Percentiles rank a stretch among this genome's conserved stretches.
phyloP scores from a whole-genome alignment of 2,888 invertebrate genomes.

The Drosophila prolongata region DNA sequence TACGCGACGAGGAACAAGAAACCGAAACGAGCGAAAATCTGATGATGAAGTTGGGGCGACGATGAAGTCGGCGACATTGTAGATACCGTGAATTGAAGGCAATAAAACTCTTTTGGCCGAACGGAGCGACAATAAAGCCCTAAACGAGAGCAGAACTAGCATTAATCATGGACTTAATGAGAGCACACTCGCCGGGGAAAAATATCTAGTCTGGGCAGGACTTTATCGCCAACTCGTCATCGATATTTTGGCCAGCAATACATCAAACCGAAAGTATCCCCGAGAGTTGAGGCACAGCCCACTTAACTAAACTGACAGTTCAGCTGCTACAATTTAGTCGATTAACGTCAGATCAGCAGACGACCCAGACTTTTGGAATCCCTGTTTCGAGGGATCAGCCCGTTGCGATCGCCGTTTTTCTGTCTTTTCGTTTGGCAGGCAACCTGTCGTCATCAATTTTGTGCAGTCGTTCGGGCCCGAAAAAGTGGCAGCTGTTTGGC shows the following conservation, averaged over 20 bases:
- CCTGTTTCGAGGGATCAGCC: conserved; percentile 35
- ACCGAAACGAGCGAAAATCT: conserved; percentile 42
- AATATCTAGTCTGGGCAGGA: conserved; percentile 14
- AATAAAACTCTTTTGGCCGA: conserved; percentile 46
- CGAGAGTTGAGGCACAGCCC: conserved; percentile 58
- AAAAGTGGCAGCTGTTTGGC: conserved; percentile 65
- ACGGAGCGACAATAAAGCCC: conserved; percentile 51
- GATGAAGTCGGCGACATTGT: conserved; percentile 16
- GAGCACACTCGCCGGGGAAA: conserved; percentile 13
- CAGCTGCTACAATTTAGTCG: conserved; percentile 82
- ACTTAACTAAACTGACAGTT: conserved; percentile 78
- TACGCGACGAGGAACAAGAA: conserved; percentile 41
- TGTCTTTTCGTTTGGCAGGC: conserved; percentile 21
- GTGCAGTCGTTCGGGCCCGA: conserved; percentile 16
- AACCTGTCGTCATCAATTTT: conserved; percentile 83
- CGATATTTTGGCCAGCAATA: conserved; percentile 58
- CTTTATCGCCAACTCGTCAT: conserved; percentile 53
- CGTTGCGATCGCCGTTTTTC: conserved; percentile 30
- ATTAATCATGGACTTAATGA: conserved; percentile 68
- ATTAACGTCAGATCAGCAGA: conserved; percentile 77
- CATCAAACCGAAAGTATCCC: conserved; percentile 55
- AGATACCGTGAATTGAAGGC: conserved; percentile 39
- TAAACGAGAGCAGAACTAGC: conserved; percentile 46
- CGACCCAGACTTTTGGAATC: conserved; percentile 32
- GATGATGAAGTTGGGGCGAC: conserved; percentile 35